Evolutionary conservation across 2,888 invertebrate genomes (phyloP).

Genomic region (Xestia rhomboidea): DNA sequence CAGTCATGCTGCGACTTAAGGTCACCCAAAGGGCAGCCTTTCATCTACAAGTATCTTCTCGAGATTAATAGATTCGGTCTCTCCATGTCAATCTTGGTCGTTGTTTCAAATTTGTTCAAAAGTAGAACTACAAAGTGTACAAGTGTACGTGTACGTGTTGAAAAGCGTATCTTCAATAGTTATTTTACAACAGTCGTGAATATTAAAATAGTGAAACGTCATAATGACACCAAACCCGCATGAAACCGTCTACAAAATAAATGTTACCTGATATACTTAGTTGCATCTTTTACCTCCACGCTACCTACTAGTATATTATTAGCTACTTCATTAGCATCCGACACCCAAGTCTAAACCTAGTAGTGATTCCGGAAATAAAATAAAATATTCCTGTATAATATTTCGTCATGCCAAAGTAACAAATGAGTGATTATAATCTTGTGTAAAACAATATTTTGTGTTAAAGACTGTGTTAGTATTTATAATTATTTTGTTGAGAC

Average conservation of each 20-base stretch:
- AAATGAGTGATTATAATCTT: no score
- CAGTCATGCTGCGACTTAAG: no score
- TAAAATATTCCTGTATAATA: background rate
- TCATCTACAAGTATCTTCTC: no score
- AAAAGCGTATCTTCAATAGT: background rate
- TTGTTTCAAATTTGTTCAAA: no score
- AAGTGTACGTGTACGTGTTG: background rate
- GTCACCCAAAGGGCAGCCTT: no score
- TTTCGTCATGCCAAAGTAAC: background rate
- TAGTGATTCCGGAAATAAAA: background rate
- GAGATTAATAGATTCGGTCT: no score
- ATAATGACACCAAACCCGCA: background rate
- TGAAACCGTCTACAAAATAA: background rate
- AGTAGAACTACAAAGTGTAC: background rate
- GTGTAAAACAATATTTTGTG: no score
- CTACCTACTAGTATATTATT: background rate
- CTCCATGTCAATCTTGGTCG: background rate
- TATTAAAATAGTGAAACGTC: background rate
- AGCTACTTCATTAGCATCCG: background rate
- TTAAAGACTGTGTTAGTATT: no score
- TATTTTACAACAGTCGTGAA: conserved; percentile 7
- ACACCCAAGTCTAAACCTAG: background rate
- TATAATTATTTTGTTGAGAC: no score
- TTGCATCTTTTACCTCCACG: background rate
- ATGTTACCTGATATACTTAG: background rate